Conservation (phyloP, 2,888 invertebrate genomes). For the Mechanitis messenoides region DNA sequence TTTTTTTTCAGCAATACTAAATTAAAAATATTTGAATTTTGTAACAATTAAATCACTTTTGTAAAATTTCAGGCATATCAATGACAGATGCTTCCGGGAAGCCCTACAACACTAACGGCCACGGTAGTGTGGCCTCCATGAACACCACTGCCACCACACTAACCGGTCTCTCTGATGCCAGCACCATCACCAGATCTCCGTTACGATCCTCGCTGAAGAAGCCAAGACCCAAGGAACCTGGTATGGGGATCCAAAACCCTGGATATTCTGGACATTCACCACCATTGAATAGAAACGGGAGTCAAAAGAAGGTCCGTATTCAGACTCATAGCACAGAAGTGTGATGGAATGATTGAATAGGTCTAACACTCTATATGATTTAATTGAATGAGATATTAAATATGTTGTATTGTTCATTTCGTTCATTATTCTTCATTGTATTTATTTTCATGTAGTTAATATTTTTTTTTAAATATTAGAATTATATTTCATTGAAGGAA, state of each 20-base stretch:
- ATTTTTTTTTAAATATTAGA: too few relatives aligned
- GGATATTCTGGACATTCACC: slow-evolving; percentile 89
- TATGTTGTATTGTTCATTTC: too few relatives aligned
- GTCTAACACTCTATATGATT: too few relatives aligned
- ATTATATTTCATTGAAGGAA: too few relatives aligned
- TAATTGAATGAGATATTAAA: too few relatives aligned
- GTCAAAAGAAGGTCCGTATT: slow-evolving; percentile 93
- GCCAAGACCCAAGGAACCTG: slow-evolving; percentile 78
- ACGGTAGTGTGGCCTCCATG: slow-evolving; percentile 84
- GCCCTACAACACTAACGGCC: slow-evolving; percentile 81
- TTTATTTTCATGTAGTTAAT: too few relatives aligned
- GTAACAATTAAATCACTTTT: neutral
- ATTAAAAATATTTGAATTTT: neutral
- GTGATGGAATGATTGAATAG: slow-evolving; percentile 43
- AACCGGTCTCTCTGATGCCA: slow-evolving; percentile 73
- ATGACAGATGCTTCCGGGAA: slow-evolving; percentile 93
- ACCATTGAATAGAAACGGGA: slow-evolving; percentile 87
- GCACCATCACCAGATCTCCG: slow-evolving; percentile 66
- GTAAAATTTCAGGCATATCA: slow-evolving; percentile 78
- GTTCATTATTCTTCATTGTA: too few relatives aligned
- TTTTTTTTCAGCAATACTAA: too few relatives aligned
- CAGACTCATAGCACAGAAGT: slow-evolving; percentile 95
- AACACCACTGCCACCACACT: slow-evolving; percentile 83
- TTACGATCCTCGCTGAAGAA: slow-evolving; percentile 88
- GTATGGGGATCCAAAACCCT: slow-evolving; percentile 90